A percentile compares a stretch with the other conserved stretches of the same genome.
These are phyloP conservation scores for Brachynemurus nebulosus DNA, from an alignment of 2,888 invertebrate genomes.

Conservation along the genomic window DNA sequence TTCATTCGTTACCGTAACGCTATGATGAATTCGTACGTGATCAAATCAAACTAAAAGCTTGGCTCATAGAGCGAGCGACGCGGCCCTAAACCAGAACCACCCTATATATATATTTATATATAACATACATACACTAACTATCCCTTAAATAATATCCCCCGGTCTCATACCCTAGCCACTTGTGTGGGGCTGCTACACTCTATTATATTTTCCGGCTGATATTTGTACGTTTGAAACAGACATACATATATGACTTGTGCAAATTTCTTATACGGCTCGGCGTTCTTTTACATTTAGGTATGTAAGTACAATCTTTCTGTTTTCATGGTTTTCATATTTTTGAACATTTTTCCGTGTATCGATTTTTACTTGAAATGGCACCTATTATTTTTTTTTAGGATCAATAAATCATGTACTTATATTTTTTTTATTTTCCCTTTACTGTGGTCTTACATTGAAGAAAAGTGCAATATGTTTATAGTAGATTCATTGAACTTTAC, in stretches of 20 bases:
- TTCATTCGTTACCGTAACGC: slow-evolving; percentile 2
- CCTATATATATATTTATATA: not conserved
- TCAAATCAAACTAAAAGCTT: slow-evolving; percentile 25
- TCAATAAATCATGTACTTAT: no score
- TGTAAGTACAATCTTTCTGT: no score
- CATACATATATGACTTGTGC: not conserved
- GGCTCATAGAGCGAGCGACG: not conserved
- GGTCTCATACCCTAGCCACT: not conserved
- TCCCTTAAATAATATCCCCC: slow-evolving; percentile 1
- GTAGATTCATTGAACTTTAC: no score
- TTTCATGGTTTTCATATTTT: no score
- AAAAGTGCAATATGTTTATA: no score
- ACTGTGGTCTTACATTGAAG: no score
- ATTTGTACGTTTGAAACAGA: not conserved
- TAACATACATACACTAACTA: not conserved
- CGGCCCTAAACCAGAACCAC: not conserved
- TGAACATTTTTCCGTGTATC: no score
- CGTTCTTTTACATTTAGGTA: no score
- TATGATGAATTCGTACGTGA: slow-evolving; percentile 19
- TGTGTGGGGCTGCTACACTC: not conserved
- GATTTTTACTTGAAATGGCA: no score
- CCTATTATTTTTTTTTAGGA: no score
- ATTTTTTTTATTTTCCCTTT: no score
- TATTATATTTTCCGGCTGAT: not conserved
- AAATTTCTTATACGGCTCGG: no score